phyloP scores from a whole-genome alignment of 2,888 invertebrate species.

The Cosmopolites sordidus region DNA sequence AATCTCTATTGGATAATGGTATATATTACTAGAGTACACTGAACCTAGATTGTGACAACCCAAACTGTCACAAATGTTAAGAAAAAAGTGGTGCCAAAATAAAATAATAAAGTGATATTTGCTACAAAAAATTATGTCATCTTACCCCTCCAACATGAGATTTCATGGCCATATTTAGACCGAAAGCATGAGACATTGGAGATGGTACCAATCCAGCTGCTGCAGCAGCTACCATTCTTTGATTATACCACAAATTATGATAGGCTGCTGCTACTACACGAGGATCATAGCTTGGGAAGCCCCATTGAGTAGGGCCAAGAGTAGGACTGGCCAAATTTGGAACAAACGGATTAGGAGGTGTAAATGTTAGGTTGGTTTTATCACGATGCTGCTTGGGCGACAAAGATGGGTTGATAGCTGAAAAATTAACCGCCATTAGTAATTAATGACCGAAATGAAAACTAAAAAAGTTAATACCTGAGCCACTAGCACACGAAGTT shows the following conservation, averaged over 20 bases:
- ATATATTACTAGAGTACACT: no score
- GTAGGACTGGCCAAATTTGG: conserved; percentile 46
- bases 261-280: conserved; percentile 46
- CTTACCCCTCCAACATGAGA: conserved; percentile 21
- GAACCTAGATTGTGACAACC: no score
- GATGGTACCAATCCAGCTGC: conserved; percentile 21
- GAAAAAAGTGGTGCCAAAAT: no score
- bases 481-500: conserved; percentile 6
- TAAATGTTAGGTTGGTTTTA: conserved; percentile 43
- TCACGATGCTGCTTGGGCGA: conserved; percentile 33
- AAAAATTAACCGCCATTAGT: background rate
- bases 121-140: background rate
- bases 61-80: no score
- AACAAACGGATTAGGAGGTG: conserved; percentile 48
- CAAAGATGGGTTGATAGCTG: conserved; percentile 5
- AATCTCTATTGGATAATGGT: no score
- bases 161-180: conserved; percentile 15
- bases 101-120: no score
- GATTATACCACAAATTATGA: conserved; percentile 31
- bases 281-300: conserved; percentile 46
- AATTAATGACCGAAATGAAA: background rate
- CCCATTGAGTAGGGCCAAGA: conserved; percentile 44
- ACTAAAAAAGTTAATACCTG: conserved; percentile 17
- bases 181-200: conserved; percentile 12
- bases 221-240: conserved; percentile 21